Evolutionary conservation across 2,113 vertebrate genomes (phyloP).

Genomic region (Oreochromis aureus): DNA sequence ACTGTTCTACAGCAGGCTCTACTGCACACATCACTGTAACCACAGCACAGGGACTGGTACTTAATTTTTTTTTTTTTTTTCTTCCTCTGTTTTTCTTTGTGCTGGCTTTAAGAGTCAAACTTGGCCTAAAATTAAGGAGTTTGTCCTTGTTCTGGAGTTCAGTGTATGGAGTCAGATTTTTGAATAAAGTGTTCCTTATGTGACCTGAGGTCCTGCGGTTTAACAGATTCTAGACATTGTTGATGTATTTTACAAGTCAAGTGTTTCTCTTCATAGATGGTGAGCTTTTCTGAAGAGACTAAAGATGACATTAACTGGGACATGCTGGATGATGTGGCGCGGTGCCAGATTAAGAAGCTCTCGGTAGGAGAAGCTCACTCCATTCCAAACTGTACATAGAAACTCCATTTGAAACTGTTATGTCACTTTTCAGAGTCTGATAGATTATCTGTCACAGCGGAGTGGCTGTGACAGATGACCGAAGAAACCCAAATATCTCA

Average conservation of each 20-base stretch:
- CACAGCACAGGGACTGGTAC: slow-evolving; percentile 55
- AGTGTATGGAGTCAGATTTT: not conserved
- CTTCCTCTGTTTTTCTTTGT: not conserved
- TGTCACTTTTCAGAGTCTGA: slow-evolving; percentile 25
- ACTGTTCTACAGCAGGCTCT: slow-evolving; percentile 29
- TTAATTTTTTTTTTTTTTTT: not conserved
- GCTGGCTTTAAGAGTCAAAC: not conserved
- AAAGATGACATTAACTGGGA: slow-evolving; percentile 50
- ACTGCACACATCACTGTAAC: slow-evolving; percentile 55
- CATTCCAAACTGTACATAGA: not conserved
- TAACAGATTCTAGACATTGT: not conserved
- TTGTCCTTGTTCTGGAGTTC: not conserved
- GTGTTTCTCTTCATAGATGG: not conserved
- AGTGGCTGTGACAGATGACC: slow-evolving; percentile 7
- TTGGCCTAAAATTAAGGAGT: not conserved
- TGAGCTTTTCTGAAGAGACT: slow-evolving; percentile 58
- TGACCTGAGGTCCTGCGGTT: not conserved
- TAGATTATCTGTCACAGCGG: slow-evolving; percentile 31
- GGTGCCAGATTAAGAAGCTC: slow-evolving; percentile 51
- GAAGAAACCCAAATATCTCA: not conserved
- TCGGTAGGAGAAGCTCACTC: not conserved
- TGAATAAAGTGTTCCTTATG: not conserved
- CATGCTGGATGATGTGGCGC: slow-evolving; percentile 52
- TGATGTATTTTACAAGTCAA: not conserved
- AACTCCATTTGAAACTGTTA: fast-evolving